Evolutionary conservation across 2,113 vertebrate species (phyloP).

Genomic region (Apteryx owenii): DNA sequence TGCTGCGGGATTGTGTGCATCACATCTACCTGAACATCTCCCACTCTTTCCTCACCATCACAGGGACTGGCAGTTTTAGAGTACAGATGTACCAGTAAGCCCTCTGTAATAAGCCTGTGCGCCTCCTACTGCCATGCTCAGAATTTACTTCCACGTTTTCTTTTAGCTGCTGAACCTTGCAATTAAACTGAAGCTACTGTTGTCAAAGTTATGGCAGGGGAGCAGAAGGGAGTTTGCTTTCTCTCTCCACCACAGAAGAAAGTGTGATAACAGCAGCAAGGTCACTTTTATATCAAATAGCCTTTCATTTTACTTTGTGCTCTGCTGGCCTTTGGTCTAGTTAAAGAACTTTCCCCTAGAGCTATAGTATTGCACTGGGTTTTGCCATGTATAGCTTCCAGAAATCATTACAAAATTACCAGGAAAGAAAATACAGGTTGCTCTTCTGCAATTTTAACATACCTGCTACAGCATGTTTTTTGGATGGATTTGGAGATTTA

Average conservation of each 20-base stretch:
- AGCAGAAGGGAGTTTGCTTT: neutral
- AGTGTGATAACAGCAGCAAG: neutral
- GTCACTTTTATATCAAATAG: neutral
- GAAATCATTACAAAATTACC: neutral
- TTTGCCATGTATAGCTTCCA: neutral
- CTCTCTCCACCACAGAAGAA: neutral
- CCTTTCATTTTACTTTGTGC: neutral
- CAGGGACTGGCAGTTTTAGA: accelerated
- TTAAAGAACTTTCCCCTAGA: neutral
- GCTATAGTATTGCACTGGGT: neutral
- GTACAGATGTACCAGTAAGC: accelerated
- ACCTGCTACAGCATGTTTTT: neutral
- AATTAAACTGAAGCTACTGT: neutral
- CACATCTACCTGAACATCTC: neutral
- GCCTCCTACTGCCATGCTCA: neutral
- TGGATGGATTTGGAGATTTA: neutral
- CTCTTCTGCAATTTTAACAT: neutral
- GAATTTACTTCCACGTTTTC: neutral
- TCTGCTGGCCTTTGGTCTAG: neutral
- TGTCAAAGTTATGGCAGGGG: neutral
- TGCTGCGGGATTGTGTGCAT: neutral
- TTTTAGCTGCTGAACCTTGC: neutral
- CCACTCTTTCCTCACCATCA: accelerated
- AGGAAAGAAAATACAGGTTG: neutral
- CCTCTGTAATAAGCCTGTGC: neutral